Evolutionary conservation across 2,888 invertebrate species (phyloP).

Genomic region (Eilema griseolum): DNA sequence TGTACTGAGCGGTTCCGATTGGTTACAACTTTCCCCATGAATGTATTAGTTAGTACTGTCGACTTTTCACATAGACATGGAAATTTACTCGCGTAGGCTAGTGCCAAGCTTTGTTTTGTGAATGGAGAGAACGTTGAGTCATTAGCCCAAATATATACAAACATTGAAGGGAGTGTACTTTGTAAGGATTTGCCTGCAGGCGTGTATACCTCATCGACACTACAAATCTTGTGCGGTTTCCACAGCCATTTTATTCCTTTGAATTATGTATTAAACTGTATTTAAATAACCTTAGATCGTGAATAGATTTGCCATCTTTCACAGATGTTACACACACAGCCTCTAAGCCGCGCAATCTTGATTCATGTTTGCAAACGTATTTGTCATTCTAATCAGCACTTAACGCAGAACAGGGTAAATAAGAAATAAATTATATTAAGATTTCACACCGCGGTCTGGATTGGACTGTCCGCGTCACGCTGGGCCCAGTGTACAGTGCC

Average conservation of each 20-base stretch:
- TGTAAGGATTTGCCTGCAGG: neutral
- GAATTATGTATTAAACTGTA: constrained; percentile 17
- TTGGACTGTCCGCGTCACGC: constrained; percentile 17
- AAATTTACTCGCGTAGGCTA: neutral
- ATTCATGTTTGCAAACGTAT: constrained; percentile 35
- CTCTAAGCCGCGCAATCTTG: constrained; percentile 28
- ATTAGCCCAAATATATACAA: constrained; percentile 16
- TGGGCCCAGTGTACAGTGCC: constrained; percentile 1
- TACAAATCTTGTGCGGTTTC: neutral
- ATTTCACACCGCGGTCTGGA: constrained; percentile 7
- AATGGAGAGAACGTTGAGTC: constrained; percentile 10
- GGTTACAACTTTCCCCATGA: constrained; percentile 9
- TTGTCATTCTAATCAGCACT: constrained; percentile 36
- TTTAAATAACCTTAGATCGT: constrained; percentile 16
- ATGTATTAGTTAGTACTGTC: constrained; percentile 12
- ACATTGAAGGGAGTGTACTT: neutral
- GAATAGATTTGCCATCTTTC: constrained; percentile 6
- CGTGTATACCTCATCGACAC: neutral
- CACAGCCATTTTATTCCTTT: neutral
- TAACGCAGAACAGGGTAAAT: constrained; percentile 33
- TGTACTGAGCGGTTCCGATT: constrained; percentile 1
- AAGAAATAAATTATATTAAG: constrained; percentile 45
- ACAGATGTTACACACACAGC: constrained; percentile 8
- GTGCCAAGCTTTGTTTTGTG: constrained; percentile 1
- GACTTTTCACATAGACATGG: constrained; percentile 12